Base-by-base conservation (phyloP, 2,797 vertebrate species). In the Poeciliopsis paucimaculata region DNA sequence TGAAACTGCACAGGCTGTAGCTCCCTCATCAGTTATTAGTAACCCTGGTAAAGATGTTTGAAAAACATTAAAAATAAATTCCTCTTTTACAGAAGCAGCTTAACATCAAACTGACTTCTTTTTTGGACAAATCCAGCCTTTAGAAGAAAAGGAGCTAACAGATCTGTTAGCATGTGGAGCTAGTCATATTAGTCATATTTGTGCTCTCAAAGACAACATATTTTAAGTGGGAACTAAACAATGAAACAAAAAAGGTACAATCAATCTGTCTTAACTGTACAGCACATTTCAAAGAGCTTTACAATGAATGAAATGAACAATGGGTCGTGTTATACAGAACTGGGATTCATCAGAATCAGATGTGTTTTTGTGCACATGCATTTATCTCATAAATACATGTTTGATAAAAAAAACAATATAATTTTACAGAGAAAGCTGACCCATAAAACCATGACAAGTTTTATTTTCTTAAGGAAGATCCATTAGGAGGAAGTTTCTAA, bases 1-100 rank as follows among this genome's bases (percentile, higher is more conserved):
- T 36, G 80, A 77, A 73, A 47, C 47, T 11, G 31, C 55, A 77
- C 51, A 53, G 26, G 12, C 8, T 53, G 64, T 49, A 23, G 34
- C 34, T 43, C 36, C 66, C 23, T n/a, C 39, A 23, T 10, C 66
- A 43, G 66, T 43, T 70, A 43, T 70, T 43, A 43, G 39, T 34
- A 13, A 41, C 23, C 26, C 41, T n/a, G 41, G 41, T 45, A 28
- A 43, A 53, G 49, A 53, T 26, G 23, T 53, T 53, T 53, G 20
- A 53, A 53, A 53, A 53, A 3, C 49, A 53, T 53, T 9, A 53
- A 26, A 53, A 71, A 4, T 43, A 45, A 71, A 68, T 68, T 41
- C 64, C 2, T 41, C 20, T 41, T 26, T 41, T 41, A 12, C 9
- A 11, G 31, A 31, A 34, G 60, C 31, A 36, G 34, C 16, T 64